Conservation (phyloP, 2,797 vertebrate genomes). For the Enteromius anoplus region DNA sequence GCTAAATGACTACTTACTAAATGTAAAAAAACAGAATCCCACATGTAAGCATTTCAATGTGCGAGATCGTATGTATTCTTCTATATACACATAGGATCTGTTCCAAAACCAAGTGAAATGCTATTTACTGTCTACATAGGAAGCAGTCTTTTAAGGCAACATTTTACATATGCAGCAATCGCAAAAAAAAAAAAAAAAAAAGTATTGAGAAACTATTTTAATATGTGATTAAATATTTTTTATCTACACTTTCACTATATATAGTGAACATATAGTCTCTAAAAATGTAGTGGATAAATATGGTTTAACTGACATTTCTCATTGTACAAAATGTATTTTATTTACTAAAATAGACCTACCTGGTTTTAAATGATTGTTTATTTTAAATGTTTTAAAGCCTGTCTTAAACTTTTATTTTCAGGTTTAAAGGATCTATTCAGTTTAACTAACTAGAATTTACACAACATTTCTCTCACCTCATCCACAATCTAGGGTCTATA, state of each 20-base stretch:
- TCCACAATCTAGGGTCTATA: not conserved
- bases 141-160: not conserved
- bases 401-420: not conserved
- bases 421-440: not conserved
- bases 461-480: not conserved
- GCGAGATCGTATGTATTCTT: slow-evolving; percentile 4
- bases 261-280: not conserved
- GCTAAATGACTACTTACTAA: slow-evolving; percentile 21
- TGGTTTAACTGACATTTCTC: not conserved
- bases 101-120: slow-evolving; percentile 27
- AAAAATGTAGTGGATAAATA: not conserved
- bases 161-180: not conserved
- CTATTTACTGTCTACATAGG: not conserved
- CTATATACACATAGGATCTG: slow-evolving; percentile 12
- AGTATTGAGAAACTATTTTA: not conserved
- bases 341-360: not conserved
- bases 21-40: not conserved
- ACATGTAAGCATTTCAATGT: slow-evolving; percentile 11
- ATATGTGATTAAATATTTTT: not conserved
- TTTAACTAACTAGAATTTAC: not conserved
- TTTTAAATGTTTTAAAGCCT: not conserved
- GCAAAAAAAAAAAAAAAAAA: not conserved
- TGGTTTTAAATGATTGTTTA: not conserved
- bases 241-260: not conserved
- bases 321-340: too few relatives aligned